Conservation (phyloP, 2,888 invertebrate species). For the Meta bourneti region DNA sequence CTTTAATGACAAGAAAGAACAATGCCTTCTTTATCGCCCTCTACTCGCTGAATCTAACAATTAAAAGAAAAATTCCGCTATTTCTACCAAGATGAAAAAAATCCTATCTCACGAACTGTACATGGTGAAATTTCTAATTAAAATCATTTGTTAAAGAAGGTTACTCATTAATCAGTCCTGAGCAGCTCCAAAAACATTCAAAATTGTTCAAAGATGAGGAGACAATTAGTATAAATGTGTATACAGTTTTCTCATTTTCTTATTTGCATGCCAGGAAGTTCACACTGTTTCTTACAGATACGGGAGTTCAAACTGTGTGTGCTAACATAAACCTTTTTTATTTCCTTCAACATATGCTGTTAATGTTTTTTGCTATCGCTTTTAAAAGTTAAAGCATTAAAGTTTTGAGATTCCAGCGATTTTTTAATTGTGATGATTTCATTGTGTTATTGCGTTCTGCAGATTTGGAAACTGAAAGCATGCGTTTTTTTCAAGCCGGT, state of each 20-base stretch:
- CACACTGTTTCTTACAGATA: not conserved
- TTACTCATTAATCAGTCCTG: slow-evolving; percentile 39
- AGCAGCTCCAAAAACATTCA: slow-evolving; percentile 1
- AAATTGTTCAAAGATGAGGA: not conserved
- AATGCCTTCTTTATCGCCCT: slow-evolving; percentile 46
- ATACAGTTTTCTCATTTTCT: not conserved
- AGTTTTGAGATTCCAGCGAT: not conserved
- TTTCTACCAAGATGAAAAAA: slow-evolving; percentile 1
- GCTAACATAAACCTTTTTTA: too few relatives aligned
- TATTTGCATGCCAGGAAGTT: not conserved
- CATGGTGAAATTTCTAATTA: slow-evolving; percentile 43
- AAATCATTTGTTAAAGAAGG: slow-evolving; percentile 31
- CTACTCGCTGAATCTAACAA: not conserved
- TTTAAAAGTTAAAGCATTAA: too few relatives aligned
- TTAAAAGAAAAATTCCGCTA: not conserved
- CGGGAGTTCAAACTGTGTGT: too few relatives aligned
- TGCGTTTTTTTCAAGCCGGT: too few relatives aligned
- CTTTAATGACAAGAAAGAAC: slow-evolving; percentile 48
- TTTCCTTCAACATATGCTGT: too few relatives aligned
- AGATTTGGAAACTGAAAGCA: too few relatives aligned
- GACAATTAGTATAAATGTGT: not conserved
- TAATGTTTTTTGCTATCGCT: too few relatives aligned
- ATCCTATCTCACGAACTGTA: slow-evolving; percentile 12
- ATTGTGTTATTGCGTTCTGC: not conserved
- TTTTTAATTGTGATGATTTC: not conserved